These are phyloP conservation scores for Tangara arthus DNA, from an alignment of 2,797 vertebrate species.

Conservation along the genomic window DNA sequence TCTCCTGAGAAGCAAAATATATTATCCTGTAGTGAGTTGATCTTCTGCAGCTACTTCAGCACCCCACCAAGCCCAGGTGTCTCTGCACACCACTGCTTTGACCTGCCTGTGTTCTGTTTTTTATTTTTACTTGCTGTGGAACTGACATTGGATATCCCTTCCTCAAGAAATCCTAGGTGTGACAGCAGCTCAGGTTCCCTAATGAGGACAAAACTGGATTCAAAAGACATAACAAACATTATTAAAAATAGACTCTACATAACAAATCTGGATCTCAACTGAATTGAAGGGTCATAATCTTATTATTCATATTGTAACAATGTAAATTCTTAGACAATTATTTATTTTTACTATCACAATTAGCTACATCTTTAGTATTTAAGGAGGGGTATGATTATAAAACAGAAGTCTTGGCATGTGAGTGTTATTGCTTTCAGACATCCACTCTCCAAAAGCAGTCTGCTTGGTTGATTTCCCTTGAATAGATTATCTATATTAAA, in stretches of 20 bases:
- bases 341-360: background rate
- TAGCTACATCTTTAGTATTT: background rate
- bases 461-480: background rate
- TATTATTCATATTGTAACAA: background rate
- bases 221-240: background rate
- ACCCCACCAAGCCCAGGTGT: background rate
- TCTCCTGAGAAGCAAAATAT: background rate
- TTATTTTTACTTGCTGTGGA: background rate
- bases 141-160: background rate
- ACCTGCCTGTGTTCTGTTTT: background rate
- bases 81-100: background rate
- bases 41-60: background rate
- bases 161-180: background rate
- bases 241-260: background rate
- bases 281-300: background rate
- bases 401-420: background rate
- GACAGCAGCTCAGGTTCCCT: background rate
- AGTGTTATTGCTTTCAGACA: background rate
- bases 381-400: background rate
- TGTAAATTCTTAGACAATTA: background rate
- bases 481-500: background rate
- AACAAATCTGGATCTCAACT: background rate
- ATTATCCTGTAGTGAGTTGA: background rate
- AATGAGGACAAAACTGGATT: background rate
- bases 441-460: background rate